Conservation (phyloP, 2,113 vertebrate species). For the Hassar affinis region DNA sequence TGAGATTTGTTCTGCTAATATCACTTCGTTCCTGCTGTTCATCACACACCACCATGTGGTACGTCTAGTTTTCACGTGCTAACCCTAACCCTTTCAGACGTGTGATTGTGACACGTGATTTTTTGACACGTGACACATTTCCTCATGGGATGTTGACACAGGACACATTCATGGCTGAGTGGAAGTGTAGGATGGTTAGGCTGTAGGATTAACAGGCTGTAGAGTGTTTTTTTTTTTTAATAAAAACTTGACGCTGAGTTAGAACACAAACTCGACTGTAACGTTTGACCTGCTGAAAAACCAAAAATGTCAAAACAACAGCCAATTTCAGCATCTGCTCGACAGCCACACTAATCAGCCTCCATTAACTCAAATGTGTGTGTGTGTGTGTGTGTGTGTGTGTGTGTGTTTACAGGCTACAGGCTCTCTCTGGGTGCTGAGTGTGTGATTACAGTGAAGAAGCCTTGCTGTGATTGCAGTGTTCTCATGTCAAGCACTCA, state of each 20-base stretch:
- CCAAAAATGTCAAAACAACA: neutral
- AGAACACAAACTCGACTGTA: neutral
- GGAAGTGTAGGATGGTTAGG: no score
- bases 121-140: no score
- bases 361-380: neutral
- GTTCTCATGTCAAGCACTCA: slow-evolving; percentile 25
- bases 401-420: no score
- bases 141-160: no score
- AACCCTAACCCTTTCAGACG: no score
- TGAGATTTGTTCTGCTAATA: no score
- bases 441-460: slow-evolving; percentile 33
- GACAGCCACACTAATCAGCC: slow-evolving; percentile 10
- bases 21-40: no score
- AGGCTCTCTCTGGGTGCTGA: neutral
- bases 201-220: no score
- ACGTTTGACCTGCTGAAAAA: neutral
- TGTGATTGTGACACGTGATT: no score
- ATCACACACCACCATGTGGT: no score
- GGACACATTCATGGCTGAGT: no score
- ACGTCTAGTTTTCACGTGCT: no score
- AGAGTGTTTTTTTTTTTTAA: neutral
- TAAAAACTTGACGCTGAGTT: neutral
- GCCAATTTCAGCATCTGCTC: neutral
- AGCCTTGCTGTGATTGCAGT: slow-evolving; percentile 19
- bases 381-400: neutral